Conservation (phyloP, 1,140 invertebrate genomes). For the Apolygus lucorum region DNA sequence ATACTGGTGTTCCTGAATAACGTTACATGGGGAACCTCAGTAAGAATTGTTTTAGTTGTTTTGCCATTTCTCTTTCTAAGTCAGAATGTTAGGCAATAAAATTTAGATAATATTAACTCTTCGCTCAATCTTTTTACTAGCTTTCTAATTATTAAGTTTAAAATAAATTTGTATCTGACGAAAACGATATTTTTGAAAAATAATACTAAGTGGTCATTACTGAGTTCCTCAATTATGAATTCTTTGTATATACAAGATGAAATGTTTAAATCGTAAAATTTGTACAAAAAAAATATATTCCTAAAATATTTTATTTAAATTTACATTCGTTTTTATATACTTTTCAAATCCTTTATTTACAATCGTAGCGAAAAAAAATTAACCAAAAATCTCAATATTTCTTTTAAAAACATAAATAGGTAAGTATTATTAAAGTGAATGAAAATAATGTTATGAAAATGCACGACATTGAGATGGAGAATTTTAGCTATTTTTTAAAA, state of each 20-base stretch:
- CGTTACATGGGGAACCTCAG: neutral
- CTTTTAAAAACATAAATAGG: neutral
- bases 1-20: constrained; percentile 4
- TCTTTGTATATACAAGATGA: neutral
- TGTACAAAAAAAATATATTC: constrained; percentile 2
- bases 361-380: neutral
- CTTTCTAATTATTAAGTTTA: neutral
- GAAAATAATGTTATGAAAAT: too few relatives aligned
- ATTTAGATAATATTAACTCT: too few relatives aligned
- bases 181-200: too few relatives aligned
- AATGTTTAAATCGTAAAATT: neutral
- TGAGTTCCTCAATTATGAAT: neutral
- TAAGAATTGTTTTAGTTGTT: neutral
- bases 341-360: neutral
- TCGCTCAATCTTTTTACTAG: neutral
- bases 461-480: too few relatives aligned
- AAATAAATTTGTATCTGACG: neutral
- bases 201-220: too few relatives aligned
- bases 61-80: neutral
- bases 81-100: neutral
- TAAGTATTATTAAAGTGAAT: too few relatives aligned
- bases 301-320: neutral
- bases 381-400: neutral
- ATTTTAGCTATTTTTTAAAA: too few relatives aligned
- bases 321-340: neutral